Conservation (phyloP, 2,797 vertebrate genomes). For the Micromesistius poutassou region DNA sequence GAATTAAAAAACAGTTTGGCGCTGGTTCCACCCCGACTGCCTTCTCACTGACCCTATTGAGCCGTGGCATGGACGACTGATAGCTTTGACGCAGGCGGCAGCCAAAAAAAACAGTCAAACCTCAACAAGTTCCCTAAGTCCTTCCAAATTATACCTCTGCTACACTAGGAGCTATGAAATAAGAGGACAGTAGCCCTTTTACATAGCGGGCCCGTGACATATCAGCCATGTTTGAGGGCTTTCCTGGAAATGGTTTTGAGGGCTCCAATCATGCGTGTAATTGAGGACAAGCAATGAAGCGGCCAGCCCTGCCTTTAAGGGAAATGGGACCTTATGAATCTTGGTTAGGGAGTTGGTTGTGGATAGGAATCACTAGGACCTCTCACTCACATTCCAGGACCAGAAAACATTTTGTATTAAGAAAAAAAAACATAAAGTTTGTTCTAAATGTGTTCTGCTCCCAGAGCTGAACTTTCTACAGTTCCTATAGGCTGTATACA, state of each 20-base stretch:
- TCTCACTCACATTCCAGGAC: conserved; percentile 40
- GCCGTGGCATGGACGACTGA: conserved; percentile 13
- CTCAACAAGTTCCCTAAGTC: conserved; percentile 24
- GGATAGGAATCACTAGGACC: conserved; percentile 33
- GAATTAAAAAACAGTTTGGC: background rate
- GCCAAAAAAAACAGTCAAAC: conserved; percentile 1
- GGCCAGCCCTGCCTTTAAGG: conserved; percentile 42
- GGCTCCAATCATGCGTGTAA: conserved; percentile 51
- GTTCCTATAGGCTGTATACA: background rate
- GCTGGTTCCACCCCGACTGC: conserved; percentile 12
- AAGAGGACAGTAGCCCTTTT: conserved; percentile 25
- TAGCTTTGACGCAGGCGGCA: conserved; percentile 9
- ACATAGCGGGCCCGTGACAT: conserved; percentile 40
- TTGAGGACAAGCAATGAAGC: conserved; percentile 49
- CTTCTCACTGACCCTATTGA: conserved; percentile 27
- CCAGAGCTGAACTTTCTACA: background rate
- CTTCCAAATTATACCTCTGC: conserved; percentile 49
- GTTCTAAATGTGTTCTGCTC: background rate
- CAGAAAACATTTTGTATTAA: conserved; percentile 21
- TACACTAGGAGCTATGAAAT: conserved; percentile 41
- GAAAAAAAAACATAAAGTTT: conserved; percentile 1
- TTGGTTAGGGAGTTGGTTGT: conserved; percentile 49
- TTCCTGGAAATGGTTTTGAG: conserved; percentile 55
- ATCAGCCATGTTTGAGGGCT: conserved; percentile 37
- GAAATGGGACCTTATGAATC: conserved; percentile 53